Base-by-base conservation (phyloP, 2,113 vertebrate genomes). In the Ploceus nigricollis region DNA sequence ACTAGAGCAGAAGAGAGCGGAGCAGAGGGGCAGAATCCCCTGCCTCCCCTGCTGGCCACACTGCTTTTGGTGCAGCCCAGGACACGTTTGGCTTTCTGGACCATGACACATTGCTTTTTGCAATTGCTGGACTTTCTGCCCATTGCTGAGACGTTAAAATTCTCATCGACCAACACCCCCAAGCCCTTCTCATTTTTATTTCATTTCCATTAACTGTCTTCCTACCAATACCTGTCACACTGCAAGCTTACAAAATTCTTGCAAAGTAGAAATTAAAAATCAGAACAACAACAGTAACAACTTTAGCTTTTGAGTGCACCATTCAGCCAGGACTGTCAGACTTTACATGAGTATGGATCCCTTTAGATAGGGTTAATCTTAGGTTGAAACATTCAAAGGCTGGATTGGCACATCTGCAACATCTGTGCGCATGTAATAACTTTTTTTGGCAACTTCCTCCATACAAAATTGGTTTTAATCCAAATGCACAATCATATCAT, bases 61-160 rank as follows among this genome's bases (percentile, higher is more conserved):
- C 11, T 80, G 31, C 14, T 72, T 16, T 44, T 8, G 47, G 3
- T 44, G 22, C 50, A 72, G 37, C 76, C 76, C 50, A 27, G 31
- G 35, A 28, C 9, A 25, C 0, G 0, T n/a, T 39, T 47, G 28
- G 9, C 23, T 75, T 15, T 60, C 24, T 75, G 39, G 9, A 2
- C 14, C 40, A 17, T 17, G 12, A 15, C 30, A 23, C 9, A 47
- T 19, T 47, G 48, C 19, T n/a, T 27, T 64, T 42, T 56, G n/a
- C 19, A 47, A 24, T 19, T 84, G 19, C n/a, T 56, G n/a, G n/a
- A n/a, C 48, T 73, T 73, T 23, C 14, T 4, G 9, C 20, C n/a
- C 11, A 13, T 40, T 53, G 24, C 25, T 18, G 45, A 69, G 11
- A 40, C 19, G 6, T 0, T 47, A 24, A 89, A 53, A 30, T 25